Percentiles rank a stretch among this genome's conserved stretches.
Conservation (phyloP, 2,888 invertebrate genomes). For the Acanthosoma haemorrhoidale region DNA sequence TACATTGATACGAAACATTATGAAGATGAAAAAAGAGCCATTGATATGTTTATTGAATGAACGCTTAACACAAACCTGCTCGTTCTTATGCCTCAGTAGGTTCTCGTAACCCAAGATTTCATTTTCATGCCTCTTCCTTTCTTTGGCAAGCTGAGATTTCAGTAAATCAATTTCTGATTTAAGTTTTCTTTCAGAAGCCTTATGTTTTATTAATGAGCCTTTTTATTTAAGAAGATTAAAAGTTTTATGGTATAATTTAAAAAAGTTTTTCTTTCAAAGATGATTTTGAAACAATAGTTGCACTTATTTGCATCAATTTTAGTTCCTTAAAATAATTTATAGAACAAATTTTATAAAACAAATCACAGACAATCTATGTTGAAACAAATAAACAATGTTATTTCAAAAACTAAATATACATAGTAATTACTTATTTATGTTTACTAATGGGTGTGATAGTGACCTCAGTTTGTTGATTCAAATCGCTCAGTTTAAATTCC, state of each 20-base stretch:
- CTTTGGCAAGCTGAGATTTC: conserved; percentile 2
- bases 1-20: not conserved
- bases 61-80: not conserved
- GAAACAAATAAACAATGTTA: no score
- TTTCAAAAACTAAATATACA: no score
- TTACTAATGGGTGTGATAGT: not conserved
- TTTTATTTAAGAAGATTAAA: not conserved
- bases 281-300: no score
- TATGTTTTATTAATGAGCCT: conserved; percentile 6
- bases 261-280: no score
- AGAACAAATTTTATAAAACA: not conserved
- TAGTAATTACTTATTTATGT: no score
- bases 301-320: no score
- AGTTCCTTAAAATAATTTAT: no score
- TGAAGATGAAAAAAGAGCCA: not conserved
- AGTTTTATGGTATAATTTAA: not conserved
- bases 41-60: not conserved
- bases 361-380: not conserved
- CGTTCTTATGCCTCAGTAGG: not conserved
- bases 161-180: conserved; percentile 9
- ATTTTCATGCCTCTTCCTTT: not conserved
- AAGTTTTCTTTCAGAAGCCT: conserved; percentile 6
- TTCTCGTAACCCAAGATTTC: not conserved
- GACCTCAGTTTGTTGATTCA: not conserved
- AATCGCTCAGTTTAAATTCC: not conserved